phyloP scores from a whole-genome alignment of 2,888 invertebrate species.

The Aphidius colemani region DNA sequence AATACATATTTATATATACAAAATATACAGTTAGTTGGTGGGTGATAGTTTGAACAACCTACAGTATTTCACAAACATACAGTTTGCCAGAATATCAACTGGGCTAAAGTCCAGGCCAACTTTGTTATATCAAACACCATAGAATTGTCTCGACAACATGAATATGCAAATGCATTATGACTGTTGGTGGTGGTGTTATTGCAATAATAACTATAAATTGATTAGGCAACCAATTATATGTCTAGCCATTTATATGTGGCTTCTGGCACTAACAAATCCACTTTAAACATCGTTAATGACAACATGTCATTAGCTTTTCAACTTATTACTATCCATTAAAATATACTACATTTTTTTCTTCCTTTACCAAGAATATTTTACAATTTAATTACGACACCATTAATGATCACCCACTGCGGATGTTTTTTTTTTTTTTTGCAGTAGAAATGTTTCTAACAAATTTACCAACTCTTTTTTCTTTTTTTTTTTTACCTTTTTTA shows the following conservation, averaged over 20 bases:
- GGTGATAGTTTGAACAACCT: too few relatives aligned
- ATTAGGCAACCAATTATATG: constrained; percentile 42
- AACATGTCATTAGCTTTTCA: constrained; percentile 34
- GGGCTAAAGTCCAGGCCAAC: too few relatives aligned
- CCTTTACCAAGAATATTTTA: constrained; percentile 7
- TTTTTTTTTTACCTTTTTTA: too few relatives aligned
- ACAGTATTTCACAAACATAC: too few relatives aligned
- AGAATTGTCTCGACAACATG: constrained; percentile 23
- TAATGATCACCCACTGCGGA: too few relatives aligned
- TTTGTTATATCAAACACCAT: background rate
- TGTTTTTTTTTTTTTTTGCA: too few relatives aligned
- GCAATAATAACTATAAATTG: constrained; percentile 47
- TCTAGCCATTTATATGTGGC: constrained; percentile 19
- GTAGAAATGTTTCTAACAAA: too few relatives aligned
- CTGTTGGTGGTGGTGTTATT: constrained; percentile 35
- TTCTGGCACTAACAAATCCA: background rate
- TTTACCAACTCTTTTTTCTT: too few relatives aligned
- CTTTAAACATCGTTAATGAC: constrained; percentile 26
- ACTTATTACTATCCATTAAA: constrained; percentile 33
- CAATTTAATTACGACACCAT: constrained; percentile 5
- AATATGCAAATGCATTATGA: constrained; percentile 36
- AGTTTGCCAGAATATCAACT: too few relatives aligned
- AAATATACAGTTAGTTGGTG: too few relatives aligned
- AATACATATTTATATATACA: too few relatives aligned
- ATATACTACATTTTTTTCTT: constrained; percentile 25